A percentile compares a stretch with the other conserved stretches of the same genome.
Evolutionary conservation across 1,140 invertebrate genomes (phyloP).

Genomic region (Drosophila virilis): DNA sequence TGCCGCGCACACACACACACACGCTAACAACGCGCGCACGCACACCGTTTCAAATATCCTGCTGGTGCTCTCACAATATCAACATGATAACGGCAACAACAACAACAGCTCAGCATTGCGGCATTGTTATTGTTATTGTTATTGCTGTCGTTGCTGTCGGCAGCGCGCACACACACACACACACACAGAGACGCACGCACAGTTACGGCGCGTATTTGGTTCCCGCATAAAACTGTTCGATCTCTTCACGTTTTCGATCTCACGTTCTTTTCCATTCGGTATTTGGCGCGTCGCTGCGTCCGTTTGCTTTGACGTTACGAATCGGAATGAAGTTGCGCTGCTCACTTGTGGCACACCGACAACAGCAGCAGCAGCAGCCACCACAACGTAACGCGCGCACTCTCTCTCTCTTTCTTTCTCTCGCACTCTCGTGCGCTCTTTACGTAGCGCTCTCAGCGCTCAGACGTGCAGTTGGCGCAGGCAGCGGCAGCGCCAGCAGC

Average conservation of each 20-base stretch:
- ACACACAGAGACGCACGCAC: slow-evolving; percentile 7
- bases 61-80: slow-evolving; percentile 44
- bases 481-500: slow-evolving; percentile 13
- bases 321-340: slow-evolving; percentile 38
- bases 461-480: slow-evolving; percentile 7
- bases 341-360: slow-evolving; percentile 37
- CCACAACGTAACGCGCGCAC: slow-evolving; percentile 13
- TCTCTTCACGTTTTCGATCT: slow-evolving; percentile 20
- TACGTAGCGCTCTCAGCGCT: slow-evolving; percentile 28
- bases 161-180: slow-evolving; percentile 16
- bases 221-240: slow-evolving; percentile 37
- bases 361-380: slow-evolving; percentile 7
- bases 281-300: slow-evolving; percentile 40
- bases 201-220: not conserved
- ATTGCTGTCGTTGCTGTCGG: slow-evolving; percentile 36
- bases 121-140: slow-evolving; percentile 49
- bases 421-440: not conserved
- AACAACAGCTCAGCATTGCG: slow-evolving; percentile 27
- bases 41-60: slow-evolving; percentile 55
- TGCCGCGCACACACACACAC: slow-evolving; percentile 7
- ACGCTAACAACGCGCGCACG: slow-evolving; percentile 14
- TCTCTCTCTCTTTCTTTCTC: not conserved
- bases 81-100: slow-evolving; percentile 37
- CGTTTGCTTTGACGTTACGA: slow-evolving; percentile 47
- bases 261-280: slow-evolving; percentile 15